These are phyloP conservation scores for Tenthredo mesomela DNA, from an alignment of 2,888 invertebrate species.

Conservation along the genomic window DNA sequence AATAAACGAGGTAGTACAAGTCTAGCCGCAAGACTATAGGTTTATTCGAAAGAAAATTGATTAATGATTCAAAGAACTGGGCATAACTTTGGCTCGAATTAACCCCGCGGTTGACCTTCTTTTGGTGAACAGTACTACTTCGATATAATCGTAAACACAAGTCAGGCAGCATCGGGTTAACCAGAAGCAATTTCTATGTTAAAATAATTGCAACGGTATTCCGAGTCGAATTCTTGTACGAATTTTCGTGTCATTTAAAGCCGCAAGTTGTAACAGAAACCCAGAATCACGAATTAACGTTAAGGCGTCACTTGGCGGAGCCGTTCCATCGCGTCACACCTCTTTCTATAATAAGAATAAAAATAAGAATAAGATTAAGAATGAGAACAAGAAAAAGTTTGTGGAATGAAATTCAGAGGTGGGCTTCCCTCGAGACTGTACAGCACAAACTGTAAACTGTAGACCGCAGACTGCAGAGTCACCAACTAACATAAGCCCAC, in stretches of 20 bases:
- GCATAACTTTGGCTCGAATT: neutral
- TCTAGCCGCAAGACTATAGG: neutral
- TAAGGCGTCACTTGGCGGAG: slow-evolving; percentile 22
- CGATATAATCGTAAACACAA: neutral
- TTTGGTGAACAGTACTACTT: neutral
- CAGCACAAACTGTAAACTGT: neutral
- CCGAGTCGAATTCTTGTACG: slow-evolving; percentile 9
- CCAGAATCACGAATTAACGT: slow-evolving; percentile 45
- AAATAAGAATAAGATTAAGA: neutral
- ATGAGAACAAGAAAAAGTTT: slow-evolving; percentile 21
- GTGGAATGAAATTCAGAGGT: slow-evolving; percentile 21
- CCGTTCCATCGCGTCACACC: neutral
- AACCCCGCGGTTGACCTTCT: neutral
- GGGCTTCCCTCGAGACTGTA: neutral
- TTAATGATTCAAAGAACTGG: neutral
- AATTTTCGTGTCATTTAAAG: slow-evolving; percentile 39
- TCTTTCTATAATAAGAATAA: slow-evolving; percentile 35
- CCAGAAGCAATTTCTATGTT: slow-evolving; percentile 18
- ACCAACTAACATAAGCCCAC: neutral
- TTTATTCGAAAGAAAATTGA: neutral
- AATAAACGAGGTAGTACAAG: neutral
- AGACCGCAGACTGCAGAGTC: neutral
- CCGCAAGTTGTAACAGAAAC: slow-evolving; percentile 53
- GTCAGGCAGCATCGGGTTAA: slow-evolving; percentile 11
- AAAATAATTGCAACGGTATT: slow-evolving; percentile 51